phyloP scores from a whole-genome alignment of 2,797 vertebrate species.

The Triplophysa bombifrons region DNA sequence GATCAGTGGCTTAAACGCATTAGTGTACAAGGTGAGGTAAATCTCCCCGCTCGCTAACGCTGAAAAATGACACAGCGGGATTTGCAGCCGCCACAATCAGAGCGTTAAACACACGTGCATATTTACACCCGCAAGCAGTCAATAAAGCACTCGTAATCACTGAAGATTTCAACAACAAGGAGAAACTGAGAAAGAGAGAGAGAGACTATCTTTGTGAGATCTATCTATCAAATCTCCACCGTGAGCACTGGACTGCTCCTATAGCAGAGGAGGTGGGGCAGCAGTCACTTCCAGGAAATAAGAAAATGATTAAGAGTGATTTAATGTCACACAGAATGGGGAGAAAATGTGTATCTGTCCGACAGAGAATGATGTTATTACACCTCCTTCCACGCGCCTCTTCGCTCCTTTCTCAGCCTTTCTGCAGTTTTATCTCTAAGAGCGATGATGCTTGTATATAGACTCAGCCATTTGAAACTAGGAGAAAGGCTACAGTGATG shows the following conservation, averaged over 20 bases:
- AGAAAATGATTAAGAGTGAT: conserved; percentile 77
- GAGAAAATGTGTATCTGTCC: conserved; percentile 68
- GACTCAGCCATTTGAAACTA: conserved; percentile 35
- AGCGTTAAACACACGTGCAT: conserved; percentile 40
- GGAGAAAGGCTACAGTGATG: conserved; percentile 28
- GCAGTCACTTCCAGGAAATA: conserved; percentile 73
- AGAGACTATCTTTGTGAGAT: background rate
- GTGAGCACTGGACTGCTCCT: conserved; percentile 50
- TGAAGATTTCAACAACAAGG: too few relatives aligned
- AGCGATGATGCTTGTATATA: conserved; percentile 31
- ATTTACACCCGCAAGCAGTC: conserved; percentile 26
- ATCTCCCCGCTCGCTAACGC: conserved; percentile 46
- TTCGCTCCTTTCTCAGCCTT: conserved; percentile 3
- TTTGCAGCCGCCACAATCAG: conserved; percentile 26
- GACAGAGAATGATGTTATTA: conserved; percentile 64
- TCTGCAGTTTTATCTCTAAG: conserved; percentile 32
- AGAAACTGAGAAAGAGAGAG: background rate
- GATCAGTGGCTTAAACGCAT: conserved; percentile 49
- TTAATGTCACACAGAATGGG: conserved; percentile 64
- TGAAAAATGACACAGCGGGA: conserved; percentile 42
- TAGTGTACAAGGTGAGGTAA: conserved; percentile 48
- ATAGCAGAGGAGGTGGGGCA: conserved; percentile 54
- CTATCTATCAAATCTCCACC: conserved; percentile 62
- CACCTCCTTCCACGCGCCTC: conserved; percentile 37
- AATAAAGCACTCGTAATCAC: conserved; percentile 51